Base-by-base conservation (phyloP, 2,113 vertebrate genomes). In the Cottus gobio region DNA sequence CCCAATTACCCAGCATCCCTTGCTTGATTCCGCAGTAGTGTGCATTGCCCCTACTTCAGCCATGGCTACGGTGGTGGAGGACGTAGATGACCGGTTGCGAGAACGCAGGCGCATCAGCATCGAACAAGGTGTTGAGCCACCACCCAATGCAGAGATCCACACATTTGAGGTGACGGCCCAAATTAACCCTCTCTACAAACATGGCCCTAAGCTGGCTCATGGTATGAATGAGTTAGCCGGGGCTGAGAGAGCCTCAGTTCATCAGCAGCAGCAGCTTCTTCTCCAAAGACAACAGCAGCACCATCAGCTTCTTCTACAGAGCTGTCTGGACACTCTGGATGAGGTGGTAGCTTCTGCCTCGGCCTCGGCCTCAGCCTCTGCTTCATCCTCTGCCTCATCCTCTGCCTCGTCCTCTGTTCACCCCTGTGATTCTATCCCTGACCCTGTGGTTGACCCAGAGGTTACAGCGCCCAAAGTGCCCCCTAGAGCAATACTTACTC, bases 81-180 rank as follows among this genome's bases (percentile, higher is more conserved):
- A 96, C 0, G 95, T 96, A 26, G 96, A 96, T 0, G 95, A 95
- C 85, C 90, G 93, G 24, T 77, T 96, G 60, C 77, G 95, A 20
- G 96, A 96, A 85, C 89, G 96, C n/a, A 80, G 96, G 77, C 93
- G 96, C 44, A 95, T 96, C 42, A 96, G 96, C 88, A 96, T 96
- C 2, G 96, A 96, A 70, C 95, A 95, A 82, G 96, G 96, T 0
- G 96, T 96, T 3, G 95, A 96, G 54, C 95, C 96, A 0, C 95
- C 96, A 0, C 95, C 96, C 8, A 93, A 96, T 0, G 96, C 95
- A 1, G 92, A 95, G 82, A 96, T 96, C 81, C 96, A 96, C 90
- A 96, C 96, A 0, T 96, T 96, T 22, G 96, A 96, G 77, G 95
- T 96, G 61, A 96, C 93, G 0, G 94, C 95, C 0, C 95, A 95